These are phyloP conservation scores for Amiota communis DNA, from an alignment of 2,888 invertebrate genomes.

Conservation along the genomic window DNA sequence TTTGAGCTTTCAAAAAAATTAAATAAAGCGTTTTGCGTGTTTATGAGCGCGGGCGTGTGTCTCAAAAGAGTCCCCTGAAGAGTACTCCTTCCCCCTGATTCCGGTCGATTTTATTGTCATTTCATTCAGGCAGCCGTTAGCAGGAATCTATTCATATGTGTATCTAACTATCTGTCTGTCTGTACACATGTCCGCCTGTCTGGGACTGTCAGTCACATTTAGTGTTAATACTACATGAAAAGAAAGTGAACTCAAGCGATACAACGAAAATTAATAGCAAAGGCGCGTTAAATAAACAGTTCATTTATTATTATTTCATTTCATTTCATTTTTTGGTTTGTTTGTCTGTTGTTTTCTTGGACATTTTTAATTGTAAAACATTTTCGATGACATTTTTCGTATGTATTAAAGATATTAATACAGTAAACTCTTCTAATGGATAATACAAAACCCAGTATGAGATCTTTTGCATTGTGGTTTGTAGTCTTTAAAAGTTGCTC, in stretches of 20 bases:
- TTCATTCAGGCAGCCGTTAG: too few relatives aligned
- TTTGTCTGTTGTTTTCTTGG: constrained; percentile 37
- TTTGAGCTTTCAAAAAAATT: constrained; percentile 65
- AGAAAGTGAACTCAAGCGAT: neutral
- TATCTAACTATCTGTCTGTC: constrained; percentile 10
- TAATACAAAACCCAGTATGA: too few relatives aligned
- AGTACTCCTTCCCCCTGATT: neutral
- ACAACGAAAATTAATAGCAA: constrained; percentile 27
- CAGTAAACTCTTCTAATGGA: neutral
- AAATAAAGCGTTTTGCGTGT: constrained; percentile 69
- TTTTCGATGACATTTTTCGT: constrained; percentile 19
- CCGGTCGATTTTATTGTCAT: neutral
- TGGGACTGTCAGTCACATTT: neutral
- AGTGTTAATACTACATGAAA: constrained; percentile 1
- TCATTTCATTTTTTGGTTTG: constrained; percentile 39
- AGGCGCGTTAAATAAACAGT: constrained; percentile 68
- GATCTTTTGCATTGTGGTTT: too few relatives aligned
- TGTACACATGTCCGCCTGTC: neutral
- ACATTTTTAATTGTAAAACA: constrained; percentile 59
- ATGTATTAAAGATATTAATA: too few relatives aligned
- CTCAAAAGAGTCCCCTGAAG: neutral
- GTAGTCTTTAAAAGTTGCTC: too few relatives aligned
- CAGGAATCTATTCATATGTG: too few relatives aligned
- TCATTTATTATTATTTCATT: constrained; percentile 63
- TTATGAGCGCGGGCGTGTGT: constrained; percentile 36